phyloP scores from a whole-genome alignment of 2,113 vertebrate species.

The Pyxicephalus adspersus region DNA sequence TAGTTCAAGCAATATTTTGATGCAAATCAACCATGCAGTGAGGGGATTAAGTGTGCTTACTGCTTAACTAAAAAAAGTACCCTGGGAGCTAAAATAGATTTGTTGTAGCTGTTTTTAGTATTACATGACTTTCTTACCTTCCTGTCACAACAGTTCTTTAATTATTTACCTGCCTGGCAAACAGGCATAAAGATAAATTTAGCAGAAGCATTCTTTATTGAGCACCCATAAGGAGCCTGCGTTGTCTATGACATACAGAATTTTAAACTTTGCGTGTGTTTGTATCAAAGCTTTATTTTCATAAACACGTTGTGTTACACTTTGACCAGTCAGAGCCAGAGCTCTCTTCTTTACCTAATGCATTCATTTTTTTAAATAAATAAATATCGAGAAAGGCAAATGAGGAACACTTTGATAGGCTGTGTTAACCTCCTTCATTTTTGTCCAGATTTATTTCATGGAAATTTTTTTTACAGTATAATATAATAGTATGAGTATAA shows the following conservation, averaged over 20 bases:
- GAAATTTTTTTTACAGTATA: too few species aligned
- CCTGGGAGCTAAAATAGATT: constrained; percentile 13
- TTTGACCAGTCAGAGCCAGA: too few species aligned
- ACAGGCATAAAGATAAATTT: constrained; percentile 33
- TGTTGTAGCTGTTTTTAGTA: constrained; percentile 31
- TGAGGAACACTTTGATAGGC: too few species aligned
- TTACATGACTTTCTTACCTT: constrained; percentile 33
- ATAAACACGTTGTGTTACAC: too few species aligned
- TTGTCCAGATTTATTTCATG: too few species aligned
- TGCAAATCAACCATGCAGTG: constrained; percentile 33
- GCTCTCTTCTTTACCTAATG: too few species aligned
- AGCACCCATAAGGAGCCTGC: neutral
- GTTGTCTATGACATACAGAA: constrained; percentile 12
- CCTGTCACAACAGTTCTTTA: neutral
- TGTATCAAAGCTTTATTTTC: too few species aligned
- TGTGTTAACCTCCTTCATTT: too few species aligned
- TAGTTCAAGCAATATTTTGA: constrained; percentile 27
- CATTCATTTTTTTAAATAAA: too few species aligned
- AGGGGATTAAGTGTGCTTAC: constrained; percentile 37
- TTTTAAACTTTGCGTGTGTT: neutral
- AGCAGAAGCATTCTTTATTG: constrained; percentile 3
- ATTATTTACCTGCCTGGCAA: neutral
- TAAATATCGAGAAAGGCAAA: too few species aligned
- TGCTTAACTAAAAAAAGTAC: constrained; percentile 28
- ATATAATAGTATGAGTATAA: too few species aligned